Evolutionary conservation across 2,888 invertebrate genomes (phyloP).

Genomic region (Plemyria rubiginata): DNA sequence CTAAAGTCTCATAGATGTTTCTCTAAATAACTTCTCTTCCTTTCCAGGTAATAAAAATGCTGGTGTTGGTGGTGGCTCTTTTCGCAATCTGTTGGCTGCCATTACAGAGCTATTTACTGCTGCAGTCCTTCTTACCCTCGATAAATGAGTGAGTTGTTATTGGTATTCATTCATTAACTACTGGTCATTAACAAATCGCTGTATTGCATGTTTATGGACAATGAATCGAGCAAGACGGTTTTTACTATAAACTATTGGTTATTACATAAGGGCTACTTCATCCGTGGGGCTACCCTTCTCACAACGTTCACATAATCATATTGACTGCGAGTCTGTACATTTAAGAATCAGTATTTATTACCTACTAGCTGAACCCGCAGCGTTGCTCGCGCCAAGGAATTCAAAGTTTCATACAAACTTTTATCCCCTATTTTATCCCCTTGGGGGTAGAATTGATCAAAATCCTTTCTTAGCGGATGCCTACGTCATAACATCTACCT

Average conservation of each 20-base stretch:
- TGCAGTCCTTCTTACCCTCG: slow-evolving; percentile 88
- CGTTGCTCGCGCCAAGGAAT: too few relatives aligned
- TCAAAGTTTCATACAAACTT: too few relatives aligned
- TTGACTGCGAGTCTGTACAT: too few relatives aligned
- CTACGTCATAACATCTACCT: too few relatives aligned
- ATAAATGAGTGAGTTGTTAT: slow-evolving; percentile 87
- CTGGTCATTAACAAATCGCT: not conserved
- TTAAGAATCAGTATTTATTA: too few relatives aligned
- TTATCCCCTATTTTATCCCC: too few relatives aligned
- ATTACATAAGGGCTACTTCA: too few relatives aligned
- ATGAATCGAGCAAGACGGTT: not conserved
- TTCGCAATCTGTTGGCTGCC: slow-evolving; percentile 95
- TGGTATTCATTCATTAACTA: not conserved
- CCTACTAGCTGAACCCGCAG: too few relatives aligned
- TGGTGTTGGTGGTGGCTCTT: slow-evolving; percentile 92
- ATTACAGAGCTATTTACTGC: slow-evolving; percentile 89
- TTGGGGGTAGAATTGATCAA: too few relatives aligned
- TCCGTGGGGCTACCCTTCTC: not conserved
- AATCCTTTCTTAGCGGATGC: too few relatives aligned
- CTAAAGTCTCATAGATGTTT: not conserved
- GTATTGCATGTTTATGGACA: not conserved
- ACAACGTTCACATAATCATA: not conserved
- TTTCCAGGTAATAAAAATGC: slow-evolving; percentile 93
- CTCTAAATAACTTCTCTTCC: slow-evolving; percentile 3
- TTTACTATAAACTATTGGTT: not conserved